These are phyloP conservation scores for Eupithecia vulgata DNA, from an alignment of 2,888 invertebrate genomes.

Conservation along the genomic window DNA sequence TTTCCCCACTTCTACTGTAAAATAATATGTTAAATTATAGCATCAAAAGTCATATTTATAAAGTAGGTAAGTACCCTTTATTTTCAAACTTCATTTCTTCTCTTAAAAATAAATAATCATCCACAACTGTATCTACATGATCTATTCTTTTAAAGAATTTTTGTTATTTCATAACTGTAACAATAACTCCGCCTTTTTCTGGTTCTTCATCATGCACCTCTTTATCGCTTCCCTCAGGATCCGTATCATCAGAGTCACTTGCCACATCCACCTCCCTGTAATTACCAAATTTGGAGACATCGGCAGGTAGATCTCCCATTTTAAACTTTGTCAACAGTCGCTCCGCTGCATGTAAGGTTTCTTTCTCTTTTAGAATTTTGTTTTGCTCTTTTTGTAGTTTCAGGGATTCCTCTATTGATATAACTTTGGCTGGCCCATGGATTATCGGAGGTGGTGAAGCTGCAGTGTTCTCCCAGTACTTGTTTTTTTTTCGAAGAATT, in stretches of 20 bases:
- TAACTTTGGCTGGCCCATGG: slow-evolving; percentile 79
- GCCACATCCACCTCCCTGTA: slow-evolving; percentile 66
- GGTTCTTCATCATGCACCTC: slow-evolving; percentile 84
- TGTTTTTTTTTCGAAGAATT: slow-evolving; percentile 74
- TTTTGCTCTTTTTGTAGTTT: slow-evolving; percentile 82
- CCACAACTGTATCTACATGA: not conserved
- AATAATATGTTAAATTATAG: no score
- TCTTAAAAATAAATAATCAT: not conserved
- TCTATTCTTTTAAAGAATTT: not conserved
- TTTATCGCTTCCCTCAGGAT: slow-evolving; percentile 78
- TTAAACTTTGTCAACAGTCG: slow-evolving; percentile 73
- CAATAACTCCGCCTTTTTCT: slow-evolving; percentile 82
- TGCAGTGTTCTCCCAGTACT: slow-evolving; percentile 86
- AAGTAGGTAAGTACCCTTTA: not conserved
- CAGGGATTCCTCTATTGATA: slow-evolving; percentile 83
- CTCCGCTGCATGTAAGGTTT: slow-evolving; percentile 83
- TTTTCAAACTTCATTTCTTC: not conserved
- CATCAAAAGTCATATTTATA: not conserved
- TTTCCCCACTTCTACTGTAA: no score
- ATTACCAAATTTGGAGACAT: slow-evolving; percentile 64
- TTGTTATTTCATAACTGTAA: slow-evolving; percentile 74
- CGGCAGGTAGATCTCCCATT: slow-evolving; percentile 64
- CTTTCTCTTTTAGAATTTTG: slow-evolving; percentile 74
- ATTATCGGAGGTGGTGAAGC: slow-evolving; percentile 85
- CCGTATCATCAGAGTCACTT: slow-evolving; percentile 67